A percentile compares a stretch with the other conserved stretches of the same genome.
phyloP scores from a whole-genome alignment of 1,140 invertebrate genomes.

The Notospermus geniculatus region DNA sequence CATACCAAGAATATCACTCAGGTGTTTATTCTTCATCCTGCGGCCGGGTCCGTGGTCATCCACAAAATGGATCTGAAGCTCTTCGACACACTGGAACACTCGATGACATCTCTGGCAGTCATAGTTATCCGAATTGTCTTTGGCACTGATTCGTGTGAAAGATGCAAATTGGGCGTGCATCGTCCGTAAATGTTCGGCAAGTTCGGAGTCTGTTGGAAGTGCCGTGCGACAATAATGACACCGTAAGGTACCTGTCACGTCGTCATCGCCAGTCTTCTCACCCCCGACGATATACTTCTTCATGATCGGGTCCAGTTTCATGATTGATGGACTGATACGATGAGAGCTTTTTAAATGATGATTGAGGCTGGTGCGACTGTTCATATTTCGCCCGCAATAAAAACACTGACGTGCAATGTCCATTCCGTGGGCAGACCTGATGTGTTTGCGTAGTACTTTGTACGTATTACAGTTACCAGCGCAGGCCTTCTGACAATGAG shows the following conservation, averaged over 20 bases:
- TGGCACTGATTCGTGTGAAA: not conserved
- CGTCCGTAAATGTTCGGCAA: not conserved
- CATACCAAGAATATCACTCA: not conserved
- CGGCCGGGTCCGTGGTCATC: not conserved
- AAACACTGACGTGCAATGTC: slow-evolving; percentile 3
- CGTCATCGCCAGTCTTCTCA: not conserved
- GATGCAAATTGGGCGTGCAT: not conserved
- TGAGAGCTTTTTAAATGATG: not conserved
- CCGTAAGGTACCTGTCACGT: not conserved
- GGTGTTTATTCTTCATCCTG: not conserved
- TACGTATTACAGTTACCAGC: slow-evolving; percentile 4
- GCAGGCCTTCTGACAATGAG: not conserved
- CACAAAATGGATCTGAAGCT: not conserved
- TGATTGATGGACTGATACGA: not conserved
- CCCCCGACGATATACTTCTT: slow-evolving; percentile 4
- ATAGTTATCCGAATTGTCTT: not conserved
- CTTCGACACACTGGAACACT: not conserved
- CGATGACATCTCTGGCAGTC: slow-evolving; percentile 3
- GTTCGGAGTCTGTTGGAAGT: not conserved
- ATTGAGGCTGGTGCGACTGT: not conserved
- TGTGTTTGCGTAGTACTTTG: not conserved
- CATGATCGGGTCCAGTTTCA: not conserved
- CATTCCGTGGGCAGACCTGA: not conserved
- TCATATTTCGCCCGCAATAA: not conserved
- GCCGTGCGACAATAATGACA: slow-evolving; percentile 3